Conservation (phyloP, 1,140 invertebrate species). For the Drosophila neocordata region DNA sequence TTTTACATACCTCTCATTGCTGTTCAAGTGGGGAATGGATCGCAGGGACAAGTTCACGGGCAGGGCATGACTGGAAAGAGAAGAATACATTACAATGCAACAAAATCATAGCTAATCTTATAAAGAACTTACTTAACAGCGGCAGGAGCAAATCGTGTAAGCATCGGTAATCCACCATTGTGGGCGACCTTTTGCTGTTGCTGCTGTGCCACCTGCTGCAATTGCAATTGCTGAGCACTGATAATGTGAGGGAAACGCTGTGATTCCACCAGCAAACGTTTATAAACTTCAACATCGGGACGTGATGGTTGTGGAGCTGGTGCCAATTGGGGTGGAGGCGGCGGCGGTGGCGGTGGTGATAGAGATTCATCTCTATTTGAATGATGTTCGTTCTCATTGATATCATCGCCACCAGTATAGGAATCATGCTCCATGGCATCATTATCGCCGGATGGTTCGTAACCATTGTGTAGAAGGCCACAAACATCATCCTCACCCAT, state of each 20-base stretch:
- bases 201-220: slow-evolving; percentile 54
- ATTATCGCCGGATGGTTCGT: slow-evolving; percentile 31
- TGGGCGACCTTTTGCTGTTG: slow-evolving; percentile 61
- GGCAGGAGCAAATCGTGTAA: slow-evolving; percentile 67
- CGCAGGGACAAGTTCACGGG: slow-evolving; percentile 77
- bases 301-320: slow-evolving; percentile 34
- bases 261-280: slow-evolving; percentile 58
- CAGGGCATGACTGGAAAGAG: slow-evolving; percentile 53
- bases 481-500: slow-evolving; percentile 67
- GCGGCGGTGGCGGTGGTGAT: slow-evolving; percentile 25
- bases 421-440: slow-evolving; percentile 27
- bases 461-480: slow-evolving; percentile 60
- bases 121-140: slow-evolving; percentile 54
- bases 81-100: background rate
- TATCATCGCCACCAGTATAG: slow-evolving; percentile 42
- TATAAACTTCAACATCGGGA: slow-evolving; percentile 61
- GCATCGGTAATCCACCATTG: slow-evolving; percentile 59
- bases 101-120: background rate
- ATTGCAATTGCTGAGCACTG: slow-evolving; percentile 64
- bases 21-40: slow-evolving; percentile 68
- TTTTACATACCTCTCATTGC: slow-evolving; percentile 61
- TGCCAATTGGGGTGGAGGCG: background rate
- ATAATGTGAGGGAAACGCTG: slow-evolving; percentile 70
- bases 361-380: slow-evolving; percentile 30
- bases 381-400: slow-evolving; percentile 50